Evolutionary conservation across 2,113 vertebrate genomes (phyloP), one percentile per base, ranked within the genome.

Genomic region (Brienomyrus brachyistius): DNA sequence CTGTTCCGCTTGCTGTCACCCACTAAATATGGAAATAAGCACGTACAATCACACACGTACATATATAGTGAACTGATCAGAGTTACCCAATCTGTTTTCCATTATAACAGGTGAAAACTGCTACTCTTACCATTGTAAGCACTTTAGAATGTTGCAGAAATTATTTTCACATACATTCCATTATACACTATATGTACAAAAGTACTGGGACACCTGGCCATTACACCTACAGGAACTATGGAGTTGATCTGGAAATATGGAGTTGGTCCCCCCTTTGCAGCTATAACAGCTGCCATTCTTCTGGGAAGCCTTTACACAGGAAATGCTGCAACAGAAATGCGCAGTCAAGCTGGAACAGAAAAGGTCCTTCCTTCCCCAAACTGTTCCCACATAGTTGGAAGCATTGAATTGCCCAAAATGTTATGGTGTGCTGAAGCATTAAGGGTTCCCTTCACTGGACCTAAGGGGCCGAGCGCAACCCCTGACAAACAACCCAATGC

Each of bases 11-110:
- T 93, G 89, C 92, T 94, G 94, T 94, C 92, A 92, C 93, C 93
- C 92, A 94, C 94, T 94, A 94, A 94, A 95, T 94, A 94, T 94
- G 94, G 94, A 94, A 93, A 94, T 94, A 88, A 90, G 47, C 45
- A 85, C 35, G 9, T 31, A 23, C 66, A 40, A 45, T 0, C 90
- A 62, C 90, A 51, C 9, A n/a, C 2, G 3, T 89, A 82, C 54
- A 31, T 50, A 77, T 52, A 47, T 0, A 48, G 62, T 35, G 15
- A 77, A 50, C 70, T 17, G 3, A n/a, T 19, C 15, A 77, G 5
- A 8, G 10, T 80, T 80, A 80, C 35, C 45, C 27, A 82, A n/a
- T 51, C 23, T 48, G 9, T 50, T 48, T n/a, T 86, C n/a, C 45
- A 86, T 48, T 21, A 17, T 9, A 48, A 31, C 27, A 54, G 27